Conservation (phyloP, 2,113 vertebrate genomes). For the Clarias magur region DNA sequence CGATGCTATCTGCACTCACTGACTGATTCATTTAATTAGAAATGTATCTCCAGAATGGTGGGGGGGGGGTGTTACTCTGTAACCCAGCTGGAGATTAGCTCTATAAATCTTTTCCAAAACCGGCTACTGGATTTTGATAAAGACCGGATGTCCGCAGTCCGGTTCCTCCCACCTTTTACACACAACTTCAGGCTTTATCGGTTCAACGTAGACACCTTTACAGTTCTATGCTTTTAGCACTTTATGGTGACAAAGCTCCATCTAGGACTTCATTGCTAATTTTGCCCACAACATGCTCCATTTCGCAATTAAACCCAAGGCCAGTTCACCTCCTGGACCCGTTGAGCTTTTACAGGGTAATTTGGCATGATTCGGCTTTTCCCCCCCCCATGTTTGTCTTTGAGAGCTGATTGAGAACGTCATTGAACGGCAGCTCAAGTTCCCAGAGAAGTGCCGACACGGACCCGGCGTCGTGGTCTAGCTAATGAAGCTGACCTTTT, state of each 20-base stretch:
- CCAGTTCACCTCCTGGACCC: neutral
- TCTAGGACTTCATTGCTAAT: neutral
- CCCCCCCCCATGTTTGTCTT: slow-evolving; percentile 39
- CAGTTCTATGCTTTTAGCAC: neutral
- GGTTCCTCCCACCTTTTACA: neutral
- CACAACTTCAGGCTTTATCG: neutral
- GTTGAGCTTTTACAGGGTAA: neutral
- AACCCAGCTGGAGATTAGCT: slow-evolving; percentile 66
- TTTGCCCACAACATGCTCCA: neutral
- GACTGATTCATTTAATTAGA: slow-evolving; percentile 83
- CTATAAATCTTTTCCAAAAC: slow-evolving; percentile 74
- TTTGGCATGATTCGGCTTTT: slow-evolving; percentile 14
- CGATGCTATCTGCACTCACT: slow-evolving; percentile 69
- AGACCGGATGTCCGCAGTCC: slow-evolving; percentile 5
- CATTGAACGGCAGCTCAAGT: slow-evolving; percentile 19
- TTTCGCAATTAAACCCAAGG: neutral
- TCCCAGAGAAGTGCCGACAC: slow-evolving; percentile 46
- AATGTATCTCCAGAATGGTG: slow-evolving; percentile 57
- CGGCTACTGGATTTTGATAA: slow-evolving; percentile 26
- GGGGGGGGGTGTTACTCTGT: slow-evolving; percentile 61
- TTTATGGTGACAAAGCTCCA: neutral
- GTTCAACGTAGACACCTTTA: neutral
- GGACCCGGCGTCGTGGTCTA: slow-evolving; percentile 51
- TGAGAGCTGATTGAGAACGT: slow-evolving; percentile 34
- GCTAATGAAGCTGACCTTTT: slow-evolving; percentile 78